Percentiles rank a stretch among this genome's conserved stretches.
Evolutionary conservation across 2,797 vertebrate genomes (phyloP).

Genomic region (Crocodylus rhombifer): DNA sequence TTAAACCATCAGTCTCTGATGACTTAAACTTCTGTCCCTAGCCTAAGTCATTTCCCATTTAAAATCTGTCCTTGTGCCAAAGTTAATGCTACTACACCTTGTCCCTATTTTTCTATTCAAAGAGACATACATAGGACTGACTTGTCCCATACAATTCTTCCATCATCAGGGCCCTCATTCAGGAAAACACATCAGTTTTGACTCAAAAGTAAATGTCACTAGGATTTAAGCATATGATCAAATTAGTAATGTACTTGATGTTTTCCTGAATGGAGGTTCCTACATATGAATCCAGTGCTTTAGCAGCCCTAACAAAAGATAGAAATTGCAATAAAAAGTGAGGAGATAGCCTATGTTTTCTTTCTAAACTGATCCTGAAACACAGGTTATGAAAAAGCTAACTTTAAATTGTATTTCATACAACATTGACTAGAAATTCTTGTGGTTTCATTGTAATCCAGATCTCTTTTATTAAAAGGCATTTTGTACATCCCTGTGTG

Average conservation of each 20-base stretch:
- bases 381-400: slow-evolving; percentile 52
- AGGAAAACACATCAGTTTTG: background rate
- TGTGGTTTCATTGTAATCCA: slow-evolving; percentile 61
- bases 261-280: background rate
- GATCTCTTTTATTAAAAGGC: slow-evolving; percentile 69
- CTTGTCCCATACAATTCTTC: no score
- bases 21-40: no score
- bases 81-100: background rate
- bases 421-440: slow-evolving; percentile 69
- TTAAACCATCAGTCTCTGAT: no score
- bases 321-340: background rate
- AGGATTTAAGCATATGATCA: background rate
- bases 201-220: background rate
- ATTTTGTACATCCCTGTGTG: slow-evolving; percentile 53
- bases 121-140: background rate
- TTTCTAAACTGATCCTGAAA: slow-evolving; percentile 41
- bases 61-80: background rate
- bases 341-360: slow-evolving; percentile 18
- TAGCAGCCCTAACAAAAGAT: background rate
- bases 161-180: background rate
- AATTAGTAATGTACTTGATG: background rate
- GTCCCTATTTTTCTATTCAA: background rate
- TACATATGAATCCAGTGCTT: background rate
- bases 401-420: slow-evolving; percentile 72
- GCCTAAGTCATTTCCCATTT: background rate